Evolutionary conservation across 2,888 invertebrate species (phyloP), one percentile per base, ranked within the genome.

Genomic region (Lepidocyrtoides sp.): DNA sequence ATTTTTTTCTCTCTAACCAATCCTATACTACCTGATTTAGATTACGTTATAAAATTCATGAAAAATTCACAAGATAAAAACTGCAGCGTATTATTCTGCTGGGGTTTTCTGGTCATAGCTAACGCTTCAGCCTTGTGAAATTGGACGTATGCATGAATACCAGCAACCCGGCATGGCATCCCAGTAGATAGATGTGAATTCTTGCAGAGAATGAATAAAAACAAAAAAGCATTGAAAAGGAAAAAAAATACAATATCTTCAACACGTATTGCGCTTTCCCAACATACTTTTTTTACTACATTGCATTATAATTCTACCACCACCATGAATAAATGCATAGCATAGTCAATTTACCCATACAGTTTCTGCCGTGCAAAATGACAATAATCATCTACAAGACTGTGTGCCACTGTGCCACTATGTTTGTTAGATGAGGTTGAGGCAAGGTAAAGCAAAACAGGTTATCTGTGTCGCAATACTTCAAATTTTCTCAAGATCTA

Each of bases 381-480:
- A 12, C 79, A 54, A 51, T 75, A 79, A 54, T 79, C 79, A 29
- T 32, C 54, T 10, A 23, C 17, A 79, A 8, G n/a, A 79, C 12
- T 41, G 26, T n/a, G n/a, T n/a, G n/a, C n/a, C n/a, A n/a, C n/a
- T n/a, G n/a, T n/a, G n/a, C n/a, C n/a, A n/a, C n/a, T n/a, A 29
- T 23, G 48, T 77, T 32, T 14, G 54, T 77, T 51, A n/a, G 20
- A 4, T 48, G 7, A 26, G 1, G 54, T 32, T 32, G 79, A 44
- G 44, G 72, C 48, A 75, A 41, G 14, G 72, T 54, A 79, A 82
- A 63, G 60, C 41, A 63, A 82, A 81, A 82, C 82, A 44, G 82
- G 82, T 82, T 82, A 82, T 82, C 63, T 60, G 10, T 82, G 82
- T 82, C 82, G 82, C 82, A 82, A 82, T 63, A 63, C 63, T 63